A percentile compares a stretch with the other conserved stretches of the same genome.
Evolutionary conservation across 1,140 invertebrate species (phyloP).

Genomic region (Ceratina australensis): DNA sequence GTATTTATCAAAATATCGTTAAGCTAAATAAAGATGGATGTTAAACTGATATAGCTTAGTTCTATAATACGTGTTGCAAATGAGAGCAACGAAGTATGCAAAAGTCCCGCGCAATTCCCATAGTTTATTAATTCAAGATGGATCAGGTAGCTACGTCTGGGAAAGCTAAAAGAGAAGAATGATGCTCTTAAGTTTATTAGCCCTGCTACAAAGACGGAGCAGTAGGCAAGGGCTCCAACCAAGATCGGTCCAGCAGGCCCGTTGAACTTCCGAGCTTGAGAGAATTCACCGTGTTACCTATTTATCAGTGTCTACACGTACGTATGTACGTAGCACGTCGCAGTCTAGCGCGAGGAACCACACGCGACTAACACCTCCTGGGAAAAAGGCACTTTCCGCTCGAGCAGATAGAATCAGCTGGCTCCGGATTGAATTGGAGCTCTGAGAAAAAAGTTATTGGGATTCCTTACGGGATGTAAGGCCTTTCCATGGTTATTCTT

Average conservation of each 20-base stretch:
- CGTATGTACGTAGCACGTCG: too few relatives aligned
- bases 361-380: slow-evolving; percentile 42
- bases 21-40: too few relatives aligned
- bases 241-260: slow-evolving; percentile 19
- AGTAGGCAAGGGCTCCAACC: neutral
- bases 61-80: too few relatives aligned
- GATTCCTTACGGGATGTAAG: slow-evolving; percentile 61
- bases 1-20: too few relatives aligned
- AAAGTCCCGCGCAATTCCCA: too few relatives aligned
- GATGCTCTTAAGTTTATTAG: slow-evolving; percentile 59
- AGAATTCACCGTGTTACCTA: slow-evolving; percentile 62
- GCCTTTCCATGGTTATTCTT: slow-evolving; percentile 32
- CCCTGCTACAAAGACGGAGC: slow-evolving; percentile 15
- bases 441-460: slow-evolving; percentile 61
- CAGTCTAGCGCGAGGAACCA: slow-evolving; percentile 37
- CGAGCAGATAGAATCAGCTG: slow-evolving; percentile 58
- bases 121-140: slow-evolving; percentile 31
- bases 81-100: neutral
- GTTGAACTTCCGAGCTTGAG: slow-evolving; percentile 56
- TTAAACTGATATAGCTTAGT: too few relatives aligned
- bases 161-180: slow-evolving; percentile 26
- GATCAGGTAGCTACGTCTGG: neutral
- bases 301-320: slow-evolving; percentile 56
- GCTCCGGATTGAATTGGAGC: slow-evolving; percentile 59
- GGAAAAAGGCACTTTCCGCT: slow-evolving; percentile 61